phyloP scores from a whole-genome alignment of 2,888 invertebrate genomes.

The Orthosia gothica region DNA sequence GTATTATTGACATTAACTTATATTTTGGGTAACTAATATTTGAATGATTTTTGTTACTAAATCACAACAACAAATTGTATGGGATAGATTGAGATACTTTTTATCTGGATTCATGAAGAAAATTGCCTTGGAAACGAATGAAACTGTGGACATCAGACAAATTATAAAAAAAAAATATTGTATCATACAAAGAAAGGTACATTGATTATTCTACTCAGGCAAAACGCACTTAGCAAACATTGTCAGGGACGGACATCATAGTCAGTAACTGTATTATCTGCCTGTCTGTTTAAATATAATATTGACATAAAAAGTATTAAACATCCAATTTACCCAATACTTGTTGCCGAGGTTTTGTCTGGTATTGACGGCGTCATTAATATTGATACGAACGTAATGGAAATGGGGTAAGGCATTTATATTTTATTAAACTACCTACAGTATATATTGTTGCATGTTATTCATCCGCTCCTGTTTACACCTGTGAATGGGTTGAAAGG shows the following conservation, averaged over 20 bases:
- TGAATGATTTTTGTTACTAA: neutral
- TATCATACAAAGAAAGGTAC: too few species aligned
- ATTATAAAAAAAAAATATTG: neutral
- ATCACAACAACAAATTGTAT: neutral
- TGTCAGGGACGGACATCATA: too few species aligned
- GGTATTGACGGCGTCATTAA: slow-evolving; percentile 44
- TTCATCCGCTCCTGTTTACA: slow-evolving; percentile 9
- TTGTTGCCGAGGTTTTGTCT: slow-evolving; percentile 33
- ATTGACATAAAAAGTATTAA: neutral
- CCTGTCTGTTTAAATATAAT: neutral
- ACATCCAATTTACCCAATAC: slow-evolving; percentile 19
- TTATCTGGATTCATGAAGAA: neutral
- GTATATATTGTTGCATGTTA: neutral
- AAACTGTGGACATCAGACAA: neutral
- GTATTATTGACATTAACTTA: neutral
- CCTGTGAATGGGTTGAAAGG: neutral
- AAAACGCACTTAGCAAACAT: too few species aligned
- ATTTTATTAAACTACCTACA: slow-evolving; percentile 31
- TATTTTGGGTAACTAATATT: too few species aligned
- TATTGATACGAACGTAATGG: slow-evolving; percentile 40
- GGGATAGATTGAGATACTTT: too few species aligned
- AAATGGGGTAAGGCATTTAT: slow-evolving; percentile 10
- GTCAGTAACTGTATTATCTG: too few species aligned
- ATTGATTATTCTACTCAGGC: too few species aligned
- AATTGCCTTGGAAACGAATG: too few species aligned